Evolutionary conservation across 2,113 vertebrate genomes (phyloP), one percentile per base, ranked within the genome.

Genomic region (Rafetus swinhoei): DNA sequence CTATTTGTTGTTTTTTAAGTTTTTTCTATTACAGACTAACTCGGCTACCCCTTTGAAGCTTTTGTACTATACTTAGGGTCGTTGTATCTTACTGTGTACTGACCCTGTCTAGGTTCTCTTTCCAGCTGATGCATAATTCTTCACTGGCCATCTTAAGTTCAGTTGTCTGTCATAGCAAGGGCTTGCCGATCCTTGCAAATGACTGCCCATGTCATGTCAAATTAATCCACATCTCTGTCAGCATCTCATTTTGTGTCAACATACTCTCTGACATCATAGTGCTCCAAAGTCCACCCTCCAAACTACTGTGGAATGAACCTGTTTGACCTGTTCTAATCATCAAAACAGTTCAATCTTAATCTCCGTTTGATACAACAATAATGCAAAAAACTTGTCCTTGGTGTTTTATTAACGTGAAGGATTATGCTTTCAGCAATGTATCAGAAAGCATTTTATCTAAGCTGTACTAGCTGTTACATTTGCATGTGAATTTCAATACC

Each of bases 401-500:
- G 83, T 79, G 45, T 96, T 97, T 95, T 93, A 95, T 95, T 96
- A 96, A 90, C 52, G 94, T 97, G 94, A 96, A 96, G 39, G 32
- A 97, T 96, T 96, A 95, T 86, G 88, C 88, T 96, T 97, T 94
- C 93, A 97, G 76, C 77, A 97, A 85, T 80, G 54, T 94, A 93
- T 82, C 72, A 93, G 83, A 90, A 97, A 96, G 90, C n/a, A 93
- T 93, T 96, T 96, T 96, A 89, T 94, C 92, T 96, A 82, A 90
- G 50, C 79, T 92, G 21, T 77, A 87, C 95, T 93, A 89, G 84
- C 83, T 90, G 32, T 93, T 95, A 93, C 29, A 94, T 72, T 53
- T 83, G 76, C 86, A 95, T 97, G 72, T 96, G 90, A 95, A 97
- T 97, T 97, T 97, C 92, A 97, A 8, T 93, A 84, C 13, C 54